Percentiles rank a stretch among this genome's conserved stretches.
phyloP scores from a whole-genome alignment of 2,888 invertebrate genomes.

The Limnephilus marmoratus region DNA sequence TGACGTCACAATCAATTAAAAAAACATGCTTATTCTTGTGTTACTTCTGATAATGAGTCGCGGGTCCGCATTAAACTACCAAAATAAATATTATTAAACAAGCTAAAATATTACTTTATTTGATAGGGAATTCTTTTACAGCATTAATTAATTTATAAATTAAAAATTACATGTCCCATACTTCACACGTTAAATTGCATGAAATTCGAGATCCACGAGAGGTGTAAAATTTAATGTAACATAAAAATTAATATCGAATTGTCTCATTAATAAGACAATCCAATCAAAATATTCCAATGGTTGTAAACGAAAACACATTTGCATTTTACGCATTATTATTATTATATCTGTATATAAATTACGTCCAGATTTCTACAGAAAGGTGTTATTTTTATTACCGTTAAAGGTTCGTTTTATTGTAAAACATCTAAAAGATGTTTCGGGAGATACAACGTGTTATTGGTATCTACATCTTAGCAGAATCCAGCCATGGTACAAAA shows the following conservation, averaged over 20 bases:
- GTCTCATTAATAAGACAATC: neutral
- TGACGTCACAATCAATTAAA: no score
- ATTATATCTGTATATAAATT: neutral
- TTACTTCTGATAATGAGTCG: neutral
- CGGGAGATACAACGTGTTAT: slow-evolving; percentile 8
- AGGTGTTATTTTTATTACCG: slow-evolving; percentile 25
- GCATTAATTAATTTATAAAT: neutral
- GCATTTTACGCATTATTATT: neutral
- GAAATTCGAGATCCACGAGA: neutral
- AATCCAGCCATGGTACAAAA: neutral
- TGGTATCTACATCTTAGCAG: neutral
- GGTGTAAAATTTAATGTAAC: neutral
- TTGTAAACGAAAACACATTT: neutral
- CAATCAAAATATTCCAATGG: neutral
- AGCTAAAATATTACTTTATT: no score
- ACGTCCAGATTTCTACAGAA: neutral
- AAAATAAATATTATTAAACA: neutral
- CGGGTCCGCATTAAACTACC: neutral
- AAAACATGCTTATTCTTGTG: neutral
- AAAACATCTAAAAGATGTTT: slow-evolving; percentile 18
- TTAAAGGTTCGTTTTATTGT: slow-evolving; percentile 23
- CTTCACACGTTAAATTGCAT: neutral
- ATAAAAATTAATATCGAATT: neutral
- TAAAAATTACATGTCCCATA: neutral
- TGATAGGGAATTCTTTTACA: neutral